phyloP scores from a whole-genome alignment of 2,113 vertebrate species.

The Odobenus rosmarus region DNA sequence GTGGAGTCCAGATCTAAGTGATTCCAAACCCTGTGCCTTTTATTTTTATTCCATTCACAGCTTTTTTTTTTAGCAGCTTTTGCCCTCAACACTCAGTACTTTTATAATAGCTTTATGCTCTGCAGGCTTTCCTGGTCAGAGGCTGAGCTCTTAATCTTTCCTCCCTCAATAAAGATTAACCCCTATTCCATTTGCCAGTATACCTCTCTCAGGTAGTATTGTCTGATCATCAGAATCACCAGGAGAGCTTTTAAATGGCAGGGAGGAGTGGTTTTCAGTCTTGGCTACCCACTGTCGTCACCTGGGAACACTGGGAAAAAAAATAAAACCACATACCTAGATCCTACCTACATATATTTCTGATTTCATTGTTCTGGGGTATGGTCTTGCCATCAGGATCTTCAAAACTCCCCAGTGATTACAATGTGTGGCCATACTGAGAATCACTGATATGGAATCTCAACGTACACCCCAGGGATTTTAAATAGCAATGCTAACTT shows the following conservation, averaged over 20 bases:
- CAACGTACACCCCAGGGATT: not conserved
- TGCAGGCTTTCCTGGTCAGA: conserved; percentile 17
- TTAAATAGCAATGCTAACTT: not conserved
- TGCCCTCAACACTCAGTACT: not conserved
- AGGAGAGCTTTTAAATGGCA: not conserved
- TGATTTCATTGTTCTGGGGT: not conserved
- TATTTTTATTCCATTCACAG: conserved; percentile 23
- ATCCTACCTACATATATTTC: not conserved
- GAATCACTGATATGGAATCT: not conserved
- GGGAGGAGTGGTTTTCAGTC: not conserved
- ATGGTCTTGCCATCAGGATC: not conserved
- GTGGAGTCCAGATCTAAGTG: not conserved
- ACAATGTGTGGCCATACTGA: not conserved
- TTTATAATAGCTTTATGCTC: conserved; percentile 37
- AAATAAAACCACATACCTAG: not conserved
- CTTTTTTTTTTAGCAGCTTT: conserved; percentile 23
- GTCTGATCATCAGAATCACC: not conserved
- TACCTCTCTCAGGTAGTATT: not conserved
- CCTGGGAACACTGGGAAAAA: not conserved
- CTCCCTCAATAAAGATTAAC: conserved; percentile 58
- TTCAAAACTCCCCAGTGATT: not conserved
- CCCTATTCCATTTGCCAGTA: not conserved
- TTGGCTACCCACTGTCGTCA: not conserved
- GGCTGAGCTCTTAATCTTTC: conserved; percentile 52
- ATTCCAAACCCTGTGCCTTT: not conserved